Evolutionary conservation across 2,113 vertebrate genomes (phyloP).

Genomic region (Aldabrachelys gigantea): DNA sequence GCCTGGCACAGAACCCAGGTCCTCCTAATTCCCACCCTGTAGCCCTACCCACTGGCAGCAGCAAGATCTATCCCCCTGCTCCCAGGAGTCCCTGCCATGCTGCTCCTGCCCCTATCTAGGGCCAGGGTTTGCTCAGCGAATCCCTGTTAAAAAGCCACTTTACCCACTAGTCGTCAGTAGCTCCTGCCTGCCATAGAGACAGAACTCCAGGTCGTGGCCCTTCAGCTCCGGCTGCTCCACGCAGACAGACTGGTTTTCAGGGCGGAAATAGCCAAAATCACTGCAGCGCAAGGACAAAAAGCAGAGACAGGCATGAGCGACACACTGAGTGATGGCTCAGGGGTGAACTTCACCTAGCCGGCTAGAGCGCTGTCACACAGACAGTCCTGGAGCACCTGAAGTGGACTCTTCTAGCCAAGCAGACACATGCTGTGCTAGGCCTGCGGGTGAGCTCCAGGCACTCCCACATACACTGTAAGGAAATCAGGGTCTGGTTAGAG

Average conservation of each 20-base stretch:
- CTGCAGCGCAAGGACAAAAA: constrained; percentile 66
- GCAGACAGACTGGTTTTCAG: constrained; percentile 88
- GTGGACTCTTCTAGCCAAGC: neutral
- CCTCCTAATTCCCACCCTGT: neutral
- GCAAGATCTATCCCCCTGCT: neutral
- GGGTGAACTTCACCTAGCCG: neutral
- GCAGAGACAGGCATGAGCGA: neutral
- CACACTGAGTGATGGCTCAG: neutral
- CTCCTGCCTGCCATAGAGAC: constrained; percentile 87
- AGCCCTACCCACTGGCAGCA: neutral
- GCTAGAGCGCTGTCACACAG: too few species aligned
- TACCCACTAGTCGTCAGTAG: constrained; percentile 90
- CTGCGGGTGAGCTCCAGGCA: neutral
- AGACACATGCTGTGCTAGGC: too few species aligned
- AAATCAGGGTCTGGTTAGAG: neutral
- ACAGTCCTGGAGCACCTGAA: too few species aligned
- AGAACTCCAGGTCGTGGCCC: constrained; percentile 88
- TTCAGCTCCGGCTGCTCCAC: constrained; percentile 90
- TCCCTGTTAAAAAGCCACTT: neutral
- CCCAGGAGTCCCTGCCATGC: neutral
- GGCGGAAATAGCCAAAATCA: constrained; percentile 94
- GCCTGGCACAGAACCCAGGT: neutral
- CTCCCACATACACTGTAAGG: neutral
- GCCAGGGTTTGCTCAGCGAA: neutral
- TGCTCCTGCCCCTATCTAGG: neutral